Conservation (phyloP, 2,797 vertebrate species). For the Mionectes olivaceus region DNA sequence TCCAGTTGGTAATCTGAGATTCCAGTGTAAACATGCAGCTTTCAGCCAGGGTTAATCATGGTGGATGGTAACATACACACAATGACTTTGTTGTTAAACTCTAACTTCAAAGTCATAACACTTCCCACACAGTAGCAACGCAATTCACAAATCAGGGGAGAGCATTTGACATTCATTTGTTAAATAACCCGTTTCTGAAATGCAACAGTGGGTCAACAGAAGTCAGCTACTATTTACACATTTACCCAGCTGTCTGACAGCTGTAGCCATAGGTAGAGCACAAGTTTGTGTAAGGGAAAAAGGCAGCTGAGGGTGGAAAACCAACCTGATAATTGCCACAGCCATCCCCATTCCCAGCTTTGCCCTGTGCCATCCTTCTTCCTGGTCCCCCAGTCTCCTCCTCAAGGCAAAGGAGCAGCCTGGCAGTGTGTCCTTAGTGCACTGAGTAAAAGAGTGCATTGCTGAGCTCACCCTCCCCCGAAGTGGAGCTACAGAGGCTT, state of each 20-base stretch:
- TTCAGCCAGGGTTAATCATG: neutral
- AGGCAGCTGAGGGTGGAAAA: neutral
- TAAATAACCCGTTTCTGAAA: conserved; percentile 20
- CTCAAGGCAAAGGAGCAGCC: neutral
- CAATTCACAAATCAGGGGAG: neutral
- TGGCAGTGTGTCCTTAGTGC: neutral
- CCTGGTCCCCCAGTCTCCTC: neutral
- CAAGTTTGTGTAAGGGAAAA: neutral
- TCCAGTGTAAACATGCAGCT: neutral
- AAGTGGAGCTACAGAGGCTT: neutral
- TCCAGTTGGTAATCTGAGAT: neutral
- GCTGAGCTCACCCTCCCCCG: neutral
- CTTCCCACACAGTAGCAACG: neutral
- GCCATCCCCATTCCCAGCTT: neutral
- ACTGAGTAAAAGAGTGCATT: neutral
- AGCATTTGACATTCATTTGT: conserved; percentile 12
- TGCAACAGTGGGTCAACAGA: conserved; percentile 8
- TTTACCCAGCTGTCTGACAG: neutral
- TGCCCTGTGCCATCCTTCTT: neutral
- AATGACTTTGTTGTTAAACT: neutral
- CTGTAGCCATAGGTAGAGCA: neutral
- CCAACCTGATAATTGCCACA: accelerated
- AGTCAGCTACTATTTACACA: conserved; percentile 18
- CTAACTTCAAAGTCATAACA: neutral
- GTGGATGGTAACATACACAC: neutral